Base-by-base conservation (phyloP, 2,113 vertebrate species). In the Zosterops lateralis region DNA sequence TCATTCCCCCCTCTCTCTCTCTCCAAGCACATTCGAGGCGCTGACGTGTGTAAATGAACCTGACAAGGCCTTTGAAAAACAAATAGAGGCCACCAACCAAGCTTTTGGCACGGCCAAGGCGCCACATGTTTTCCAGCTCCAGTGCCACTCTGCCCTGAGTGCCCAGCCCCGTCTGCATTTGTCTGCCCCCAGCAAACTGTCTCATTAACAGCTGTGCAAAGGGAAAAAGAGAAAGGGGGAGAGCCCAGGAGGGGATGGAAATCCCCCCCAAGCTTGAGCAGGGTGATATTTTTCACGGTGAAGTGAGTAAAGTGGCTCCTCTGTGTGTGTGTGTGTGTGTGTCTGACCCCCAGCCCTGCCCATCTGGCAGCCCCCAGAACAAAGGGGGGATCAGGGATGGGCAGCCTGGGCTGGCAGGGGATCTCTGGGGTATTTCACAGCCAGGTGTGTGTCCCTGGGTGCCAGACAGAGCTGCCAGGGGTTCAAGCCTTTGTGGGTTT, bases 11-110 rank as follows among this genome's bases (percentile, higher is more conserved):
- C 22, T 54, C 53, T 66, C 53, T 66, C 53, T 66, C 67, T 38
- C 61, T 36, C 9, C 20, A 5, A 66, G 81, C 82, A 4, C 87
- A 73, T 4, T 90, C 84, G 6, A 8, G 57, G 89, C 87, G 22
- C 36, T 86, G 95, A 81, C 38, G 79, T 96, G 96, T 96, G 95
- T 94, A 96, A 97, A 96, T 62, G 95, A 96, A 96, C 93, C 92
- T 96, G 96, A 97, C 96, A 96, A 72, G 92, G 87, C 78, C 96
- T 97, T 96, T 96, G 94, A 96, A 92, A 96, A 96, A 96, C 92
- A 97, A 96, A 97, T 70, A 95, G 82, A 93, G 97, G 96, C 95
- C 97, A 97, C 96, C 95, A 96, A 87, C 94, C 85, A 97, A 87
- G 96, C 82, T 90, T 89, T 91, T 97, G 97, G 96, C 95, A 95